Conservation (phyloP, 2,888 invertebrate genomes). For the Eupithecia vulgata region DNA sequence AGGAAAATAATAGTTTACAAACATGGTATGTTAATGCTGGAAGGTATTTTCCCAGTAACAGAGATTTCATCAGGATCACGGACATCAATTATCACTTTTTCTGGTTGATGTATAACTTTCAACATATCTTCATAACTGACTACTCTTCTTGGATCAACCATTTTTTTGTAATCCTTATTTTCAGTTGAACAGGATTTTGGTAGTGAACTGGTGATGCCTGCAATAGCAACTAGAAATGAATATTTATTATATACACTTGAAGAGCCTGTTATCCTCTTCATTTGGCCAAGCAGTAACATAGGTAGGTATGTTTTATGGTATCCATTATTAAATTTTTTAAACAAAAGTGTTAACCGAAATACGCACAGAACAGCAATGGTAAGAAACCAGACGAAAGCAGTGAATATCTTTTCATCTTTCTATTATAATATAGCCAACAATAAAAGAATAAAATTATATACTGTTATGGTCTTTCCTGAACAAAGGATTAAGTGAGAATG, state of each 20-base stretch:
- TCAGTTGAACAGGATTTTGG: slow-evolving; percentile 42
- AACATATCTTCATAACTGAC: slow-evolving; percentile 74
- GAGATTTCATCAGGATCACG: slow-evolving; percentile 88
- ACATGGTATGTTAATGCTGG: slow-evolving; percentile 91
- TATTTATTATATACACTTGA: neutral
- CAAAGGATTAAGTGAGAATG: slow-evolving; percentile 18
- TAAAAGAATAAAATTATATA: slow-evolving; percentile 22
- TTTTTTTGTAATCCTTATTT: slow-evolving; percentile 46
- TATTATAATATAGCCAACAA: neutral
- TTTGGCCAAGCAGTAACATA: neutral
- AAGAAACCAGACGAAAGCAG: neutral
- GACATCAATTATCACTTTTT: slow-evolving; percentile 89
- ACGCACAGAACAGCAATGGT: slow-evolving; percentile 8
- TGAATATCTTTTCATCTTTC: slow-evolving; percentile 2
- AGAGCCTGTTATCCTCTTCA: neutral
- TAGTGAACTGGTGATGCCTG: slow-evolving; percentile 29
- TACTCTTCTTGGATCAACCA: slow-evolving; percentile 71
- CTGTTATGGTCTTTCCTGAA: slow-evolving; percentile 30
- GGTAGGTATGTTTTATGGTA: no score
- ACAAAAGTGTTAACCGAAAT: neutral
- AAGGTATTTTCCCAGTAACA: slow-evolving; percentile 88
- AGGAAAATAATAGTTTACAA: slow-evolving; percentile 49
- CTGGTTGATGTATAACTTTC: slow-evolving; percentile 68
- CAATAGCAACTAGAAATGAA: slow-evolving; percentile 13
- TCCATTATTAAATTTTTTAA: no score